Evolutionary conservation across 2,113 vertebrate genomes (phyloP).

Genomic region (Tor tambroides): DNA sequence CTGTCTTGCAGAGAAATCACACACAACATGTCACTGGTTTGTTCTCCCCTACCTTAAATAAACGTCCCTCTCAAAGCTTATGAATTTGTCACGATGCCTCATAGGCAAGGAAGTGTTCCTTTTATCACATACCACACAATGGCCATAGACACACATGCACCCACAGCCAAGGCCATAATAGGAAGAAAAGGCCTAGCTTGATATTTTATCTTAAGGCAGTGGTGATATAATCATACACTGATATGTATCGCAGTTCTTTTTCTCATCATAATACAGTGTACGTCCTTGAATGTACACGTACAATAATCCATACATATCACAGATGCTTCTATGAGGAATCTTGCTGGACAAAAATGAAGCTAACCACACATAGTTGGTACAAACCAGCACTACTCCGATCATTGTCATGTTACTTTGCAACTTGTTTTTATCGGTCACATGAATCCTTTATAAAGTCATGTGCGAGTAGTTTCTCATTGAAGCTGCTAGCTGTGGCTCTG

Average conservation of each 20-base stretch:
- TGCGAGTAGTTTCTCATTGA: background rate
- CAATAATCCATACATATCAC: no score
- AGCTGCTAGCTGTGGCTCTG: slow-evolving; percentile 2
- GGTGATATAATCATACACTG: background rate
- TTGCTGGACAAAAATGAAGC: no score
- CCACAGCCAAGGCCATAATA: background rate
- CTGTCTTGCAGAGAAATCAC: slow-evolving; percentile 30
- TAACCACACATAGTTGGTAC: background rate
- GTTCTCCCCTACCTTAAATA: slow-evolving; percentile 45
- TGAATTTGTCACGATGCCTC: slow-evolving; percentile 39
- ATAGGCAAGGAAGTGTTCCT: slow-evolving; percentile 26
- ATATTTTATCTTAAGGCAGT: background rate
- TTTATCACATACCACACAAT: slow-evolving; percentile 9
- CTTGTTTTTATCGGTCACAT: slow-evolving; percentile 34
- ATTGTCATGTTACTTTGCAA: background rate
- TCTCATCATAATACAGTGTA: background rate
- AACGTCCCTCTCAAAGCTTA: slow-evolving; percentile 32
- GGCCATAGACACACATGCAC: background rate
- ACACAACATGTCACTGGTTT: slow-evolving; percentile 32
- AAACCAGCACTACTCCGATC: background rate
- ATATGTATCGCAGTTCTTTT: background rate
- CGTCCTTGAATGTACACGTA: background rate
- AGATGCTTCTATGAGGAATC: no score
- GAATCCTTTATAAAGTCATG: slow-evolving; percentile 18
- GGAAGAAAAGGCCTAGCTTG: background rate